These are phyloP conservation scores for Otus sunia DNA, from an alignment of 2,113 vertebrate genomes.

Conservation along the genomic window DNA sequence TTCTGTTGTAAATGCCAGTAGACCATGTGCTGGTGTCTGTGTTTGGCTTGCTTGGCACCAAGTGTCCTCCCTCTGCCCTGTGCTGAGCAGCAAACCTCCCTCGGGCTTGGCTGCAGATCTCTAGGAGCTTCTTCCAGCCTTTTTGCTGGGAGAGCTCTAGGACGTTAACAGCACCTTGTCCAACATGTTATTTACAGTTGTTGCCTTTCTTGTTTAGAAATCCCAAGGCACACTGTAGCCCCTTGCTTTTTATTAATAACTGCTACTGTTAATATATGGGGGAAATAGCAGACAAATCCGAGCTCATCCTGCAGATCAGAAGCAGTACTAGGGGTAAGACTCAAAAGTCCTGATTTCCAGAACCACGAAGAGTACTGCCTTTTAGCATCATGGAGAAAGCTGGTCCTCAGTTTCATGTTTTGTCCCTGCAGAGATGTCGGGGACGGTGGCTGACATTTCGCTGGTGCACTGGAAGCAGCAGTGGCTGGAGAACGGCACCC, in stretches of 20 bases:
- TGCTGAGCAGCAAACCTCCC: neutral
- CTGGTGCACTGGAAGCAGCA: constrained; percentile 98
- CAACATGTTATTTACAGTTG: neutral
- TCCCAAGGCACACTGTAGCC: neutral
- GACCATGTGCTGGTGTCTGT: neutral
- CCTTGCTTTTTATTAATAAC: neutral
- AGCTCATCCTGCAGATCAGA: neutral
- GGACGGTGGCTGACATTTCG: constrained; percentile 88
- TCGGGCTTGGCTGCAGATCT: neutral
- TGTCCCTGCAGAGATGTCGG: constrained; percentile 91
- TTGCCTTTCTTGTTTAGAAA: neutral
- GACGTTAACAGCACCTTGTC: neutral
- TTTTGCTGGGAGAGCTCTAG: neutral
- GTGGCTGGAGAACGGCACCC: constrained; percentile 96
- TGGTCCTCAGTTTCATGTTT: neutral
- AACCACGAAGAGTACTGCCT: fast-evolving
- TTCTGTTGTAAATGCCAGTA: neutral
- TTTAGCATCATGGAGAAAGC: fast-evolving
- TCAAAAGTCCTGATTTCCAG: neutral
- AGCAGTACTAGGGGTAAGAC: neutral
- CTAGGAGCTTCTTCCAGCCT: neutral
- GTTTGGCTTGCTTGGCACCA: neutral
- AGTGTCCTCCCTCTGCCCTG: neutral
- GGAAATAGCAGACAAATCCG: neutral
- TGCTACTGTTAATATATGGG: fast-evolving